Base-by-base conservation (phyloP, 1,140 invertebrate genomes). In the Antheraea mylitta region DNA sequence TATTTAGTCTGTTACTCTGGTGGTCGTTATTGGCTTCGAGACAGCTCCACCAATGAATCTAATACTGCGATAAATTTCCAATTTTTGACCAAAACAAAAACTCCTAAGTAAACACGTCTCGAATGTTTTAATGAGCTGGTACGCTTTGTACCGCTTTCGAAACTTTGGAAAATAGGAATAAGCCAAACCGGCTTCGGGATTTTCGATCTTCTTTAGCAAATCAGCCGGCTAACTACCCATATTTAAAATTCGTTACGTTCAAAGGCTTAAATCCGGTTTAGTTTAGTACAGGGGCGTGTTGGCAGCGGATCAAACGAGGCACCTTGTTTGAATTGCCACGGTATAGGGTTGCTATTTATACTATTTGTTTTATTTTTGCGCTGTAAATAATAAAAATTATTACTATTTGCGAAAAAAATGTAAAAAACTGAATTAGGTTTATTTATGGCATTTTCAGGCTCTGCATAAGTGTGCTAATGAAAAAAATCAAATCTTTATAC, bases 251-350 rank as follows among this genome's bases (percentile, higher is more conserved):
- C 75, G 70, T 72, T 77, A 70, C 42, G 66, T 63, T 72, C 72
- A 72, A 77, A 74, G 72, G 70, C 42, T 69, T 68, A 71, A 76
- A 73, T 73, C 67, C 65, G 75, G 67, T 73, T 73, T 71, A 69
- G 65, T 75, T 73, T 69, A 67, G 71, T 69, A 62, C 60, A 42
- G 67, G 60, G 19, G 58, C 42, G 62, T 48, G 58, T 95, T 95
- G 4, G 94, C 95, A 13, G 91, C 71, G 67, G 95, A 83, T 72
- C 94, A 95, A 53, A 91, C 65, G 69, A 65, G 64, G 38, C 38
- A 42, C 19, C 64, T 22, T 13, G 30, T 30, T 63, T 30, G 37
- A 37, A 37, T 63, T 36, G 61, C 30, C 64, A 64, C 65, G 45
- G 16, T 53, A 2, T 53, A 53, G 45, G 45, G 45, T 53, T 53